Evolutionary conservation across 2,113 vertebrate genomes (phyloP).

Genomic region (Nothoprocta pentlandii): DNA sequence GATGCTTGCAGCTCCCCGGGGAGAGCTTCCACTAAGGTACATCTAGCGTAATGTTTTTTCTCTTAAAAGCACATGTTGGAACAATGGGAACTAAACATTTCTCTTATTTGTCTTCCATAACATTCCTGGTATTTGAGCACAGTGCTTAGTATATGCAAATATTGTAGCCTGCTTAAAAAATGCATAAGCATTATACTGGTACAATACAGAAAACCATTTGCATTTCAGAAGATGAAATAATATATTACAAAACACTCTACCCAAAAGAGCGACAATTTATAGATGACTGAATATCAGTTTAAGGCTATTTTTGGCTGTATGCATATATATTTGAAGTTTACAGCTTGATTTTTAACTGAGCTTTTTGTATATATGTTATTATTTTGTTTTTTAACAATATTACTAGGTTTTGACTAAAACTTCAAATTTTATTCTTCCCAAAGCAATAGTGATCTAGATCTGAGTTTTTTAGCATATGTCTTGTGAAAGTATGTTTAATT

Average conservation of each 20-base stretch:
- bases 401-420: background rate
- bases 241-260: background rate
- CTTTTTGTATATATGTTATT: background rate
- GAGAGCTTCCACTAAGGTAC: background rate
- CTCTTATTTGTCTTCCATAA: background rate
- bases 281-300: background rate
- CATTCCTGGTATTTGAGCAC: background rate
- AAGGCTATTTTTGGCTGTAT: background rate
- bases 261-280: background rate
- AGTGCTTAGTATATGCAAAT: background rate
- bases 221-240: background rate
- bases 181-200: background rate
- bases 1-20: background rate
- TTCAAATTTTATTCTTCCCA: background rate
- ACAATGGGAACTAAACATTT: background rate
- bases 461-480: background rate
- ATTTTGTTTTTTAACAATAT: background rate
- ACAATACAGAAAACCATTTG: slow-evolving; percentile 26
- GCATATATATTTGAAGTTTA: background rate
- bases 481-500: background rate
- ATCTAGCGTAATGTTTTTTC: background rate
- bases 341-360: background rate
- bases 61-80: background rate
- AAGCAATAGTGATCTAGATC: background rate
- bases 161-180: background rate